phyloP scores from a whole-genome alignment of 2,888 invertebrate genomes.

The Agonopterix subpropinquella region DNA sequence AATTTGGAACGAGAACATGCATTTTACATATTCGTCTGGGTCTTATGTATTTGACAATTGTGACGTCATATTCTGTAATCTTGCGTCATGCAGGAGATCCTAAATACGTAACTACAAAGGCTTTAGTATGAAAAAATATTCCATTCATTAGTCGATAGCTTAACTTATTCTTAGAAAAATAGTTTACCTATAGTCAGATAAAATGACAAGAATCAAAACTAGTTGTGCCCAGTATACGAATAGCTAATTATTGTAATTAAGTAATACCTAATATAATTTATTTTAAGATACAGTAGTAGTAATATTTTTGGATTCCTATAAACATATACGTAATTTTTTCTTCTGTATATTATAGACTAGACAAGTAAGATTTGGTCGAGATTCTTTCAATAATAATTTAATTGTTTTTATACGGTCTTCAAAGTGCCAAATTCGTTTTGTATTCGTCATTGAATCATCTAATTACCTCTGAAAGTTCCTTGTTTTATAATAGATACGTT shows the following conservation, averaged over 20 bases:
- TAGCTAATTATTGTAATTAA: constrained; percentile 51
- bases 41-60: no score
- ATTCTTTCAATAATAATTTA: constrained; percentile 51
- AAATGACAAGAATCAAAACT: constrained; percentile 74
- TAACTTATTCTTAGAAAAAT: constrained; percentile 72
- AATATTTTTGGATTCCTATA: constrained; percentile 77
- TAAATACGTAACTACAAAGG: constrained; percentile 71
- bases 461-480: constrained; percentile 53
- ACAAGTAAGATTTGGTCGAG: constrained; percentile 43
- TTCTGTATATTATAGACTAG: constrained; percentile 40
- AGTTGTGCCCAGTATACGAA: constrained; percentile 77
- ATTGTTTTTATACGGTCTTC: constrained; percentile 31
- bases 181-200: constrained; percentile 72
- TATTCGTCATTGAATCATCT: constrained; percentile 41
- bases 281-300: constrained; percentile 72
- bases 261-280: constrained; percentile 68
- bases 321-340: constrained; percentile 70
- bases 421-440: constrained; percentile 66
- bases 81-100: constrained; percentile 44
- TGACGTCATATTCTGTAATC: constrained; percentile 6
- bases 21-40: neutral
- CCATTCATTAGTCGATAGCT: constrained; percentile 72
- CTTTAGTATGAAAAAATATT: constrained; percentile 70
- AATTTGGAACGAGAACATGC: constrained; percentile 11
- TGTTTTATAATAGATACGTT: constrained; percentile 29